Evolutionary conservation across 2,888 invertebrate genomes (phyloP).

Genomic region (Pristionchus exspectatus): DNA sequence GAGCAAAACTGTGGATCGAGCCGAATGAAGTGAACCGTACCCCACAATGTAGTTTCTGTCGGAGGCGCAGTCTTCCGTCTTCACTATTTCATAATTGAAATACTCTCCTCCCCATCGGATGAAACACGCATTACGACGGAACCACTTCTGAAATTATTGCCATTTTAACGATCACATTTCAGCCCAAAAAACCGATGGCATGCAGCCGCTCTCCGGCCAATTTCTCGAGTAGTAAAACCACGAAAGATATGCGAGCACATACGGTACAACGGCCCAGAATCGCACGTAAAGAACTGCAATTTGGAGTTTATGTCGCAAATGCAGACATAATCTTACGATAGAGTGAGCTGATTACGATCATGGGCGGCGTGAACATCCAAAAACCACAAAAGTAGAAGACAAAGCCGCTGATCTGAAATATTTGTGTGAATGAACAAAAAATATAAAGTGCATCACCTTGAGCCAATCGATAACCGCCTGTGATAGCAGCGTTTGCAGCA

Average conservation of each 20-base stretch:
- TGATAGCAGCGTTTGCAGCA: background rate
- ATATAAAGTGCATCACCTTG: background rate
- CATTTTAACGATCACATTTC: no score
- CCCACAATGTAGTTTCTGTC: constrained; percentile 35
- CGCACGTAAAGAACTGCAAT: background rate
- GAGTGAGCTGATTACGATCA: background rate
- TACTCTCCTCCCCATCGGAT: background rate
- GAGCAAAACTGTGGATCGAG: no score
- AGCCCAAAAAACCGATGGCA: background rate
- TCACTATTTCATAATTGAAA: constrained; percentile 22
- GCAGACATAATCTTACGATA: background rate
- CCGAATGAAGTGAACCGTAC: no score
- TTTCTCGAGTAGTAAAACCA: background rate
- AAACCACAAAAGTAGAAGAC: background rate
- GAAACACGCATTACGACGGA: background rate
- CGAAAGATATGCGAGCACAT: background rate
- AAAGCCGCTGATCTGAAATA: background rate
- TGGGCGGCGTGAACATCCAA: background rate
- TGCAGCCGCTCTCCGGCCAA: background rate
- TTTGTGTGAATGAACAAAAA: no score
- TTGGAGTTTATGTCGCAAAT: background rate
- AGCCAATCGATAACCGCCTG: background rate
- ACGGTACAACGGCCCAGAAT: background rate
- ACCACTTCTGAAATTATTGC: constrained; percentile 16
- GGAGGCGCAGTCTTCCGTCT: background rate